Base-by-base conservation (phyloP, 2,888 invertebrate genomes). In the Chirona hameri region DNA sequence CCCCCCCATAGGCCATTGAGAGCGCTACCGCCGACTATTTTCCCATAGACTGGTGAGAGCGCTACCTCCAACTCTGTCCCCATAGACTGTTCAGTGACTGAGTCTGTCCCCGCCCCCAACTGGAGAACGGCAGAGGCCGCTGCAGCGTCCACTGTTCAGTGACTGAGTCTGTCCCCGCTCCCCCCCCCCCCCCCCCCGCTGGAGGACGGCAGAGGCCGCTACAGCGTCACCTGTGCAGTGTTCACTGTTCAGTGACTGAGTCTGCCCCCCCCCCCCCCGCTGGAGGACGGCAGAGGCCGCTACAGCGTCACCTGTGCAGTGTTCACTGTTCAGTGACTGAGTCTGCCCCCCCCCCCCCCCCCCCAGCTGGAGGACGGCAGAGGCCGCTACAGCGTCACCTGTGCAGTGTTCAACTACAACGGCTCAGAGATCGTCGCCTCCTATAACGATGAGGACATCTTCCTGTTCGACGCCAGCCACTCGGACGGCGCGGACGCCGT, bases 361-460 rank as follows among this genome's bases (percentile, higher is more conserved):
- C 79, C 72, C 82, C 82, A 76, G 46, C 72, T 81, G 83, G 80
- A 29, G 82, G 82, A 81, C 31, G 82, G 29, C 83, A 82, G 21
- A 12, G 52, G 52, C 83, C 82, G 31, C 82, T 82, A 76, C 82
- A 83, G 80, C 52, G 92, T 98, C 4, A 97, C 98, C 0, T 95
- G 95, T 87, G 95, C 95, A 14, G 92, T 96, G 4, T 98, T 95
- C 89, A 98, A 95, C 89, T 92, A 95, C 89, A 93, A 95, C 88
- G 98, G 98, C 79, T 91, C 93, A 82, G 96, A 97, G 90, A 92
- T 98, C 82, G 89, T 98, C 21, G 97, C 94, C n/a, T 95, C 96
- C 0, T 98, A 97, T 88, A 97, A 95, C 88, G 96, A 97, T 87
- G 96, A 96, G 84, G 94, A 95, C 86, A 94, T 98, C 85, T 98